Conservation (phyloP, 2,113 vertebrate species). For the Fregetta grallaria region DNA sequence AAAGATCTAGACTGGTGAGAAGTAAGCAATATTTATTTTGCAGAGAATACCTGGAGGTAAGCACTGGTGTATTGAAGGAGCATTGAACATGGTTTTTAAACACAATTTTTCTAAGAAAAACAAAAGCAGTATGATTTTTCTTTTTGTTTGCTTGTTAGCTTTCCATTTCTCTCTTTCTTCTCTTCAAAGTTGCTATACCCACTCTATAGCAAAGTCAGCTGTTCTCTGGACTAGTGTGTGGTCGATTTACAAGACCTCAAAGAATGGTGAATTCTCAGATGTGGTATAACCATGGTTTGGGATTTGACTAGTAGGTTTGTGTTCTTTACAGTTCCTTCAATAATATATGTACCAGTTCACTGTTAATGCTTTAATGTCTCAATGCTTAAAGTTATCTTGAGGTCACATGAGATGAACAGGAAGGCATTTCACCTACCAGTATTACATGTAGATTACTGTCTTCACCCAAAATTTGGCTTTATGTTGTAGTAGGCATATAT, state of each 20-base stretch:
- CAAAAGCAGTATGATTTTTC: conserved; percentile 1
- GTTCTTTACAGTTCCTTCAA: neutral
- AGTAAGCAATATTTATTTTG: conserved; percentile 14
- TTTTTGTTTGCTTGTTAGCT: neutral
- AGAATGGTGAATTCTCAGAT: neutral
- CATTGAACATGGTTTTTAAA: neutral
- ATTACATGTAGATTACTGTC: neutral
- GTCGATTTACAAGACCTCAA: neutral
- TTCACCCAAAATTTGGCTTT: neutral
- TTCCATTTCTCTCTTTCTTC: neutral
- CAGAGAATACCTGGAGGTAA: neutral
- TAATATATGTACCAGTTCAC: neutral
- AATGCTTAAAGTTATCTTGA: neutral
- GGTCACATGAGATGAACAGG: neutral
- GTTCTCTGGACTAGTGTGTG: neutral
- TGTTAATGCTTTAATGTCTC: neutral
- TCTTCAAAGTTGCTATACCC: neutral
- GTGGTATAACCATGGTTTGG: neutral
- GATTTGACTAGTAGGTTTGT: neutral
- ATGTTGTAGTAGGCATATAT: neutral
- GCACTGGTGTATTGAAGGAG: neutral
- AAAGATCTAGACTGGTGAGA: neutral
- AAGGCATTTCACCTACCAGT: neutral
- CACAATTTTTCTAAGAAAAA: conserved; percentile 21
- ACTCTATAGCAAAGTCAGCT: neutral